Evolutionary conservation across 2,113 vertebrate genomes (phyloP), one percentile per base, ranked within the genome.

Genomic region (Passer montanus): DNA sequence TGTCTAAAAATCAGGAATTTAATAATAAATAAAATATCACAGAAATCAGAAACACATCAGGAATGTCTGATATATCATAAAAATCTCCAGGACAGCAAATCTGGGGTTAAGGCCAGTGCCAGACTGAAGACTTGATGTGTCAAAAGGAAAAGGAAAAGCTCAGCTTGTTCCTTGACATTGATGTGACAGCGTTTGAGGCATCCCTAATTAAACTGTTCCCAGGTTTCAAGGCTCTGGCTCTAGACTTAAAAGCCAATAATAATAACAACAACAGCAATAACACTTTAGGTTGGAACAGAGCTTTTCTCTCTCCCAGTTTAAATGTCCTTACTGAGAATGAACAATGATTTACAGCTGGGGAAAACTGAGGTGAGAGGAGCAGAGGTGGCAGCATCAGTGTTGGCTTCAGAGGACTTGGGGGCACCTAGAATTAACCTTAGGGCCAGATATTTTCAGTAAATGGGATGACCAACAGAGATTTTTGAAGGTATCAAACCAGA

Each of bases 91-190:
- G 15, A 30, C 68, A 92, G 76, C 64, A 74, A 50, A 16, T 70
- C 8, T 35, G 20, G 52, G 30, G 60, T 67, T 89, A 86, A 92
- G 70, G 56, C 52, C 13, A 3, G 37, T 27, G 67, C 44, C 20
- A 91, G 82, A 82, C 53, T 28, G 55, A 83, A 88, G 59, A 80
- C 22, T 47, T 74, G 39, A 70, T 4, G 3, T 30, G 50, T 80
- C 58, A 77, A 84, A 92, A 84, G 63, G 43, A 46, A 90, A 95
- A 83, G 49, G 41, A 67, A 90, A 77, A 90, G 64, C 68, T 83
- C 85, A 74, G 72, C 76, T 86, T 70, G 35, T 84, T 86, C 44
- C 68, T 70, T 80, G 90, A 76, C 83, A 74, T 16, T 84, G 63
- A 90, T 13, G 68, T 69, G 94, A 92, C 50, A 74, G 68, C 4